These are phyloP conservation scores for Varanus salvator DNA, from an alignment of 2,113 vertebrate species.

Conservation along the genomic window DNA sequence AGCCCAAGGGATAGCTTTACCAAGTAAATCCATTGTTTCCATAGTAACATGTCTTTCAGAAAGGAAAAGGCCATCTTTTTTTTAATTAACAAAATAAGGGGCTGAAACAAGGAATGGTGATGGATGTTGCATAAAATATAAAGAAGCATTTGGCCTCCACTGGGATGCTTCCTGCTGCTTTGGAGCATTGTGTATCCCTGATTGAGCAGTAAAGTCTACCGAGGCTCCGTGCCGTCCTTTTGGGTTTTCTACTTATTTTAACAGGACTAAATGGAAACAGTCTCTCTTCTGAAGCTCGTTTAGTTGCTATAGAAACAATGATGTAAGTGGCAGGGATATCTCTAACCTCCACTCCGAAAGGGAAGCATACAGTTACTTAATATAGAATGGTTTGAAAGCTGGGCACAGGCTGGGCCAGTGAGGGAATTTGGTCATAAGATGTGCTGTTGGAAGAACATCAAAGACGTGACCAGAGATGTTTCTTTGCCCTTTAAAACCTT, in stretches of 20 bases:
- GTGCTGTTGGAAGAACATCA: not conserved
- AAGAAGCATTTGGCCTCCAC: not conserved
- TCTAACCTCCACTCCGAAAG: slow-evolving; percentile 33
- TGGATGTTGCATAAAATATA: not conserved
- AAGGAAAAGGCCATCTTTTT: not conserved
- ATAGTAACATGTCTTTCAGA: slow-evolving; percentile 24
- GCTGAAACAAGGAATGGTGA: slow-evolving; percentile 3
- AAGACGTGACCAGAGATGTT: not conserved
- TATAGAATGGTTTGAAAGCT: slow-evolving; percentile 35
- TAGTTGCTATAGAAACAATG: slow-evolving; percentile 40
- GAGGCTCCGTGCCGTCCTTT: not conserved
- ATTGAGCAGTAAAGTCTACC: slow-evolving; percentile 4
- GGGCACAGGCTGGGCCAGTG: slow-evolving; percentile 1
- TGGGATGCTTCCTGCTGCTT: slow-evolving; percentile 18
- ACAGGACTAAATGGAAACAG: slow-evolving; percentile 14
- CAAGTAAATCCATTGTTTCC: slow-evolving; percentile 27
- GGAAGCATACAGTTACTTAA: slow-evolving; percentile 19
- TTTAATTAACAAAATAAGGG: not conserved
- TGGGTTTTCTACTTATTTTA: slow-evolving; percentile 33
- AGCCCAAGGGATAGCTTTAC: not conserved
- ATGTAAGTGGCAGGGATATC: slow-evolving; percentile 39
- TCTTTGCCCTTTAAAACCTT: not conserved
- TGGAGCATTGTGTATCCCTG: not conserved
- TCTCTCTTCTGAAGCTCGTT: slow-evolving; percentile 28
- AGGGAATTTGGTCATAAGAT: slow-evolving; percentile 23